Base-by-base conservation (phyloP, 2,113 vertebrate genomes). In the Plotosus lineatus region DNA sequence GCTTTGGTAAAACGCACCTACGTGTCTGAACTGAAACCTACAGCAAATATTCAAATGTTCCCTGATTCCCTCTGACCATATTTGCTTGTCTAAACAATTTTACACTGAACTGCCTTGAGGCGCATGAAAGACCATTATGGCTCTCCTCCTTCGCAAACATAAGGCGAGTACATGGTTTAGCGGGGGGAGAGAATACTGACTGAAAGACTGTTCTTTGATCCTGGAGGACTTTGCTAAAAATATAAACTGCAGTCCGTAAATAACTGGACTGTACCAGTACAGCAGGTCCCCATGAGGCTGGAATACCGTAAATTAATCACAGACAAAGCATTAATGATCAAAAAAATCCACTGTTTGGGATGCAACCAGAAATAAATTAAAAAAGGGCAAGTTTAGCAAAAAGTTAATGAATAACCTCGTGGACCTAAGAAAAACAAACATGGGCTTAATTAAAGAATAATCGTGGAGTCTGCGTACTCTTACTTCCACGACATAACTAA, bases 271-370 rank as follows among this genome's bases (percentile, higher is more conserved):
- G 28, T 33, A 17, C 42, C 66, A 71, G 10, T 6, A 71, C 44
- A 28, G 65, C 69, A 33, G 44, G 44, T 50, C 69, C 44, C 46
- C 15, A 33, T 44, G 69, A 72, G 28, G 44, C 69, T 21, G 69
- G 69, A 72, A 72, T 12, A 50, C 19, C 68, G 33, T 50, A 33
- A 33, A 72, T 72, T 31, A 50, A 72, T 72, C 46, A 50, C 1
- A 72, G 69, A 26, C 69, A 50, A 50, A 19, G 44, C 26, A n/a
- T n/a, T 72, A 72, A 50, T 72, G n/a, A n/a, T 6, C 44, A 72
- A 50, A 51, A 51, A 19, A 48, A 71, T 66, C 21, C 11, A 66
- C 61, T 10, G 61, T 63, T 38, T 65, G 33, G 17, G 19, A 19
- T 38, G 61, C 23, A 0, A 68, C 11, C 11, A 11, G 21, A 53